Percentiles rank a stretch among this genome's conserved stretches.
Evolutionary conservation across 2,797 vertebrate genomes (phyloP).

Genomic region (Phylloscopus collybita): DNA sequence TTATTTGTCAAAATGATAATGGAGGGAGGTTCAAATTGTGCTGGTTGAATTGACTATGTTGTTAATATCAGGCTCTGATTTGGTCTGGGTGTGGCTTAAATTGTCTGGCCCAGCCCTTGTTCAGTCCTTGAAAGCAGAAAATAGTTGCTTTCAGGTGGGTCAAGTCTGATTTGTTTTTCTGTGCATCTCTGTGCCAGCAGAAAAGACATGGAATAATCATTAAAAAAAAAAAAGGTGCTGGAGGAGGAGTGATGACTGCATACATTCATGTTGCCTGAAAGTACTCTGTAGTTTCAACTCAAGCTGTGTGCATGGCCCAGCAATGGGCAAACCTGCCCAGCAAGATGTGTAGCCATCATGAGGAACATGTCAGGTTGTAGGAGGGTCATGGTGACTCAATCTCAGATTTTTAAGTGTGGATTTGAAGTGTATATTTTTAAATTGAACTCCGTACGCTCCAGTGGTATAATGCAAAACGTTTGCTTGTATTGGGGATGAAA

Average conservation of each 20-base stretch:
- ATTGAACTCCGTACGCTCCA: accelerated
- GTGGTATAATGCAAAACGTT: background rate
- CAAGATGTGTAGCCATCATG: too few species aligned
- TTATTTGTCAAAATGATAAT: background rate
- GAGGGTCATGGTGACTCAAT: background rate
- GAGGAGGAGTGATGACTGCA: accelerated
- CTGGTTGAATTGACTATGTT: background rate
- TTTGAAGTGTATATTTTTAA: background rate
- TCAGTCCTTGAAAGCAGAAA: background rate
- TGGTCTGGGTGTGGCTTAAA: background rate
- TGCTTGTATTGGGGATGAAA: background rate
- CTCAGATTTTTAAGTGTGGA: background rate
- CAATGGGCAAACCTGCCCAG: background rate
- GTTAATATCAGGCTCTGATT: background rate
- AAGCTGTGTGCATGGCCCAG: background rate
- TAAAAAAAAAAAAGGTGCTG: background rate
- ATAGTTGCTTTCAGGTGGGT: background rate
- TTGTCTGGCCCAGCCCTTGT: background rate
- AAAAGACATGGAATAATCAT: background rate
- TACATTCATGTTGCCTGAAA: background rate
- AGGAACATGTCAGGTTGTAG: background rate
- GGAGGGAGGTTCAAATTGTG: accelerated
- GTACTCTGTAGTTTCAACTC: background rate
- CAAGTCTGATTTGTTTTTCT: background rate
- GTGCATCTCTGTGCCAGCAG: background rate